Evolutionary conservation across 2,113 vertebrate genomes (phyloP).

Genomic region (Mohoua ochrocephala): DNA sequence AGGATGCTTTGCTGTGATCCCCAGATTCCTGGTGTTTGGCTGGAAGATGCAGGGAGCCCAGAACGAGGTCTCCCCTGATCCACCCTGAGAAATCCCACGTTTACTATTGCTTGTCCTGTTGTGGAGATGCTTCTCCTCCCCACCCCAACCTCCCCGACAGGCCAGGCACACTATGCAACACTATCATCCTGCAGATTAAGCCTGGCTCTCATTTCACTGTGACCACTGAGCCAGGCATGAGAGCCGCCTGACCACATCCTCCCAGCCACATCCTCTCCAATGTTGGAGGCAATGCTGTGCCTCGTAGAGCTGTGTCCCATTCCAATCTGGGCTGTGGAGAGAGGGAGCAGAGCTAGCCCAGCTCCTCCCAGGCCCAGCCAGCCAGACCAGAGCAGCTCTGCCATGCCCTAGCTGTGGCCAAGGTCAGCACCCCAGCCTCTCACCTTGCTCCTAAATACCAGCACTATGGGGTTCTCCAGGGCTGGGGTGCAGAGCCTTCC

Average conservation of each 20-base stretch:
- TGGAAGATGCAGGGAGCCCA: background rate
- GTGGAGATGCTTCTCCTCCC: background rate
- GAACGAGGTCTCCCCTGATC: background rate
- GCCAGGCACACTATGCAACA: background rate
- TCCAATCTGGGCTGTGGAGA: background rate
- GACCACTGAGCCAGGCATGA: background rate
- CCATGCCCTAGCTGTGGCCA: background rate
- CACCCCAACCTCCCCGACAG: background rate
- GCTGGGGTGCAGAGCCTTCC: background rate
- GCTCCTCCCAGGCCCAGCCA: background rate
- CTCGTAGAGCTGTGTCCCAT: background rate
- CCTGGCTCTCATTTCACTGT: background rate
- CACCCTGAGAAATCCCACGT: background rate
- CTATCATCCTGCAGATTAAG: background rate
- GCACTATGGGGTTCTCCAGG: background rate
- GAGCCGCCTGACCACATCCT: background rate
- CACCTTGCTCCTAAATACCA: background rate
- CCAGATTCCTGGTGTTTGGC: background rate
- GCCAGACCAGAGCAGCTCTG: background rate
- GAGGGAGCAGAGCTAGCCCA: background rate
- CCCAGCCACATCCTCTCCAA: background rate
- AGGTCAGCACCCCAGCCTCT: background rate
- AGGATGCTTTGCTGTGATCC: background rate
- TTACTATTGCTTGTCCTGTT: background rate
- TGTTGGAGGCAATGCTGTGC: background rate